Base-by-base conservation (phyloP, 1,140 invertebrate genomes). In the Proales similis region DNA sequence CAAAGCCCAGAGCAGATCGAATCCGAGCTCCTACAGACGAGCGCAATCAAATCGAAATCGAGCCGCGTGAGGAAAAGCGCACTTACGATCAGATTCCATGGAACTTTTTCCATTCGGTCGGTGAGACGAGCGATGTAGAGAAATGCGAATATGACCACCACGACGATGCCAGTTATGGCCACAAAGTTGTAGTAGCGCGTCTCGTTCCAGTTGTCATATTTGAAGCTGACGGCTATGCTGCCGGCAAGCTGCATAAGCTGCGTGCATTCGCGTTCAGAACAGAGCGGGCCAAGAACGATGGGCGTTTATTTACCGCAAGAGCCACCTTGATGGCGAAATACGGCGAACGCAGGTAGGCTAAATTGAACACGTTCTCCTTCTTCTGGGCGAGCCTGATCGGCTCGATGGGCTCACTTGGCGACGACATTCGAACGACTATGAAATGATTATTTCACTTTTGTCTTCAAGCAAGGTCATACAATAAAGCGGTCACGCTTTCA, bases 151-250 rank as follows among this genome's bases (percentile, higher is more conserved):
- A 57, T 27, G n/a, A 57, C 4, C 17, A 57, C 20, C 4, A 57
- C 14, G 26, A 57, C 19, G 30, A 57, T 42, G 29, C 38, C 51
- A 19, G 51, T 57, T 0, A 57, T 42, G 19, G 51, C 36, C 12
- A 57, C 51, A 26, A 57, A 57, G 30, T 57, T 19, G 30, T 57
- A 57, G 20, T 57, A 57, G 17, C 51, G 33, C 19, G 51, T 57
- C 12, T 36, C 42, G 19, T 42, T 42, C 51, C 51, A 57, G 20
- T 39, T 57, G 30, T 57, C 51, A 26, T 57, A 57, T 57, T 57
- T 57, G 11, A 57, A 22, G 30, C 51, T 26, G 3, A 57, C 51
- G 9, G 51, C 19, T 17, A 57, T 57, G 3, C 38, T 26, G 2
- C 51, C 51, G 30, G 33, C 20, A 12, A 57, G 42, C 22, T 57